Conservation (phyloP, 2,113 vertebrate genomes). For the Theristicus caerulescens region DNA sequence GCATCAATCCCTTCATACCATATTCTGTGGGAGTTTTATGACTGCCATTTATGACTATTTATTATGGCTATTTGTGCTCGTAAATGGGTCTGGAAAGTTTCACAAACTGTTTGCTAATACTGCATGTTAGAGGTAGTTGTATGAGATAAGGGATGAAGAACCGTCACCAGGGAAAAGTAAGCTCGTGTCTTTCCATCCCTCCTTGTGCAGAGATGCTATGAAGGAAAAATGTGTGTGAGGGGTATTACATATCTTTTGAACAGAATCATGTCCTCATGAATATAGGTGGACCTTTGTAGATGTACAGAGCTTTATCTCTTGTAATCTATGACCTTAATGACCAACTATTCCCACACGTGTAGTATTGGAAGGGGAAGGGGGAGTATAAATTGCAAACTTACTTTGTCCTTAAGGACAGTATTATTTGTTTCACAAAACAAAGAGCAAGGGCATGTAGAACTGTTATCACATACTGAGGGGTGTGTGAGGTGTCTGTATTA, state of each 20-base stretch:
- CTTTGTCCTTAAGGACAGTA: background rate
- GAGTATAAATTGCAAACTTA: background rate
- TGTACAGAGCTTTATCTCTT: background rate
- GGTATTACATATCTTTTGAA: background rate
- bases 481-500: background rate
- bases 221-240: background rate
- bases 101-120: background rate
- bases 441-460: background rate
- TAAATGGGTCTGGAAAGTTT: background rate
- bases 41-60: background rate
- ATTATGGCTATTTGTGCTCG: background rate
- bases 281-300: background rate
- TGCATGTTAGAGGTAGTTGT: background rate
- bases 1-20: background rate
- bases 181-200: background rate
- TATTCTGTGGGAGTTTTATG: background rate
- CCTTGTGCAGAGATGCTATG: background rate
- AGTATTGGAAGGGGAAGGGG: background rate
- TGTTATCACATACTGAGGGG: background rate
- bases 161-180: background rate
- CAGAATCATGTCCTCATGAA: background rate
- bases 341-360: background rate
- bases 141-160: background rate
- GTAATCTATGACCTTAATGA: background rate
- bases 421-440: background rate